Conservation (phyloP, 2,888 invertebrate genomes). For the Cyaniris semiargus region DNA sequence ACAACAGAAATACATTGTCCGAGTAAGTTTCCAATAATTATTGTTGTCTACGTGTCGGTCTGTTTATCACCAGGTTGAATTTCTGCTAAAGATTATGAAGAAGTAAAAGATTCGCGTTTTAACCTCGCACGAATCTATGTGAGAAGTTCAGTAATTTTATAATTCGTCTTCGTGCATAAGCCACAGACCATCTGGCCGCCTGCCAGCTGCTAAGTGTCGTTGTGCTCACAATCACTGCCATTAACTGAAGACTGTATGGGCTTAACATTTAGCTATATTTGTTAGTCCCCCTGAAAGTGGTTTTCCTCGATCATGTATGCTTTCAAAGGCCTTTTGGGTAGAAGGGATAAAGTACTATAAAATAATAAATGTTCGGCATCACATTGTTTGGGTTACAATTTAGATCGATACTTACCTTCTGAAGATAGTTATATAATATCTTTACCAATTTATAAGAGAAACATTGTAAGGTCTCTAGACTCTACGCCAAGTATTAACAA, state of each 20-base stretch:
- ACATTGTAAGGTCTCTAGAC: not conserved
- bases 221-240: slow-evolving; percentile 19
- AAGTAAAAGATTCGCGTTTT: not conserved
- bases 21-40: too few species aligned
- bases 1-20: too few species aligned
- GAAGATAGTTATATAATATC: not conserved
- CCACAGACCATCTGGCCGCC: not conserved
- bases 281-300: not conserved
- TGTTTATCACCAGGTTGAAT: too few species aligned
- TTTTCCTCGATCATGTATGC: not conserved
- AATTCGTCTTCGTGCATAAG: slow-evolving; percentile 1
- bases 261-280: not conserved
- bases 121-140: not conserved
- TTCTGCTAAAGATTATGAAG: not conserved
- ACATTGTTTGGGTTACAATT: not conserved
- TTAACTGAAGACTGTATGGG: not conserved
- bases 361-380: not conserved
- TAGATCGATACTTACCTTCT: too few species aligned
- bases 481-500: too few species aligned
- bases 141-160: slow-evolving; percentile 1
- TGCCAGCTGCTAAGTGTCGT: slow-evolving; percentile 28
- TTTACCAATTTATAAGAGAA: not conserved
- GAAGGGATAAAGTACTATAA: not conserved
- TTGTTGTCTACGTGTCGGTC: too few species aligned
- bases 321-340: not conserved